Base-by-base conservation (phyloP, 2,113 vertebrate genomes). In the Nymphicus hollandicus region DNA sequence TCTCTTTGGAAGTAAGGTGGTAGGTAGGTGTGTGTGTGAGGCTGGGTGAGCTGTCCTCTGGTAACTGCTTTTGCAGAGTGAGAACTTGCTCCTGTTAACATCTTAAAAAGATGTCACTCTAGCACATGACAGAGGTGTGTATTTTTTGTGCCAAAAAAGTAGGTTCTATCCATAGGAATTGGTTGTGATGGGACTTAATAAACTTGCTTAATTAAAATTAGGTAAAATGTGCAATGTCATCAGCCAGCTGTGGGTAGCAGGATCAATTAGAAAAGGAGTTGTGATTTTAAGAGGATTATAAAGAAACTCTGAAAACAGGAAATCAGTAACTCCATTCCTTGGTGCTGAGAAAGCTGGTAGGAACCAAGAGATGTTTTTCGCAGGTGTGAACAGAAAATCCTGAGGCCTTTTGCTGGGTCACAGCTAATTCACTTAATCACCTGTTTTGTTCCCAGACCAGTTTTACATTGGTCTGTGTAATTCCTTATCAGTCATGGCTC, bases 401-500 rank as follows among this genome's bases (percentile, higher is more conserved):
- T 2, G 2, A 47, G 19, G 39, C 27, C 33, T 2, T 81, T 77
- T 77, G 23, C 17, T 27, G 11, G 3, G 9, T 50, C 25, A 14
- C 19, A 86, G 46, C 35, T 85, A 41, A 37, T 55, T 80, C 14
- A 10, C 6, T 73, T 68, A 7, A 17, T 49, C 31, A 20, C 53
- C 17, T 61, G 0, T 41, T 56, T 85, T 77, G 39, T 63, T 63
- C 50, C 33, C 19, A 77, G 58, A 41, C 1, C 20, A 52, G 31
- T 65, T 81, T 44, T 76, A 43, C 19, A 19, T 5, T 56, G n/a
- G 2, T 39, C 22, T 35, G 11, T 82, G 24, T 39, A 58, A 70
- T 68, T 83, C 58, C 27, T 77, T 44, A 3, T 5, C 5, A 11
- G 5, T 23, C 2, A 0, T 7, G 7, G 29, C 14, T n/a, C 20